Base-by-base conservation (phyloP, 1,140 invertebrate species). In the Helicoverpa armigera region DNA sequence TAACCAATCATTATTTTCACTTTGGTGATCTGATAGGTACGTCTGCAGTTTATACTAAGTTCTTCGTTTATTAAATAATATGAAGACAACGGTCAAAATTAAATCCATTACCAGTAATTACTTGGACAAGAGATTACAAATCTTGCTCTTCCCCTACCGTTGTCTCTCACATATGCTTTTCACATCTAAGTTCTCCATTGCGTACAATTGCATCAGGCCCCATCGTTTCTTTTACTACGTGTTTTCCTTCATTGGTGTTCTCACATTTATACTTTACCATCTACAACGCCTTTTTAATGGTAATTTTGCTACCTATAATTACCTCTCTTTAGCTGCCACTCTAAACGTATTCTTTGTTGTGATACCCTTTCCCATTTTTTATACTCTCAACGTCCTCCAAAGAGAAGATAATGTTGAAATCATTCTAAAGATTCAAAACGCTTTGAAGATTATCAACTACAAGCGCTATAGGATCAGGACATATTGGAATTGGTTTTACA, bases 141-240 rank as follows among this genome's bases (percentile, higher is more conserved):
- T 29, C 11, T 4, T 53, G 1, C 67, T 70, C 9, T 14, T 70
- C 5, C 67, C 67, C 14, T 29, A 29, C 7, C 50, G 67, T 3
- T 51, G 48, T 18, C 23, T 53, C 3, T 50, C 51, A 0, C 23
- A 53, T 3, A 14, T 51, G 18, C 9, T 70, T 11, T 70, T 51
- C 18, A 12, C 53, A 13, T 70, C 67, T 14, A 23, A 23, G 18
- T 70, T 70, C 67, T 23, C 48, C 11, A 51, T 70, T 29, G 11
- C 53, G 13, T 53, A 53, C 13, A 70, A 70, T 70, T 70, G 67
- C 16, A 53, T 70, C 16, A 70, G 67, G 53, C 67, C 67, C 53
- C 48, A 70, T 16, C 4, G 67, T 53, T 11, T 9, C 1, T 53
- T 16, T 14, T 70, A 70, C 13, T 53, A 70, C 14, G 14, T 53